Base-by-base conservation (phyloP, 2,113 vertebrate species). In the Entelurus aequoreus region DNA sequence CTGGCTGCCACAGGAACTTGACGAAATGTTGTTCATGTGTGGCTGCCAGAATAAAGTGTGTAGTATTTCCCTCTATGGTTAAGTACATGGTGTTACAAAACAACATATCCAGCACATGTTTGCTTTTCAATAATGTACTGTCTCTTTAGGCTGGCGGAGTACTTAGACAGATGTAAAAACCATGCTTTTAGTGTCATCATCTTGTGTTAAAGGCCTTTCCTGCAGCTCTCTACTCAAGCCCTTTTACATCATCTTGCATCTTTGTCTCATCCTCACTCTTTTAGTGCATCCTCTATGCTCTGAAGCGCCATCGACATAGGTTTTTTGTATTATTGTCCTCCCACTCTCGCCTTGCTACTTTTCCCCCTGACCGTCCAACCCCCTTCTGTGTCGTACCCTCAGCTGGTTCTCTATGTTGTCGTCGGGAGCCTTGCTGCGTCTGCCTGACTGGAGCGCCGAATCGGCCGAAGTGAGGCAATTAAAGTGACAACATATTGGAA, bases 381-480 rank as follows among this genome's bases (percentile, higher is more conserved):
- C 52, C 35, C 36, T 21, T 54, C 36, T 1, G 2, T 37, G 51
- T 13, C 1, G 12, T 8, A 15, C 5, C 65, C 71, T 66, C 53
- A 61, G 67, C 74, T 71, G 48, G 65, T 66, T 65, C 57, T 69
- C 83, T n/a, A 47, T 77, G 68, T 62, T 9, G 69, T 78, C 84
- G 78, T 84, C 82, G 81, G 75, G 66, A 85, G 68, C 67, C 78
- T 63, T 72, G 69, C 80, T 80, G 72, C 77, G 71, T 78, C 60
- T 75, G 64, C n/a, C 48, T 72, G 69, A 72, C 71, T 83, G 51
- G 65, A 63, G 64, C 60, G 66, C 73, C 71, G 52, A 72, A 69
- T 75, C 68, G 81, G 81, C 78, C 78, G 82, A 77, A 69, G 71
- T 77, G 62, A 81, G 69, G 71, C 83, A 87, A 87, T 88, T 84